These are phyloP conservation scores for Coreius guichenoti DNA, from an alignment of 2,797 vertebrate genomes.

Conservation along the genomic window DNA sequence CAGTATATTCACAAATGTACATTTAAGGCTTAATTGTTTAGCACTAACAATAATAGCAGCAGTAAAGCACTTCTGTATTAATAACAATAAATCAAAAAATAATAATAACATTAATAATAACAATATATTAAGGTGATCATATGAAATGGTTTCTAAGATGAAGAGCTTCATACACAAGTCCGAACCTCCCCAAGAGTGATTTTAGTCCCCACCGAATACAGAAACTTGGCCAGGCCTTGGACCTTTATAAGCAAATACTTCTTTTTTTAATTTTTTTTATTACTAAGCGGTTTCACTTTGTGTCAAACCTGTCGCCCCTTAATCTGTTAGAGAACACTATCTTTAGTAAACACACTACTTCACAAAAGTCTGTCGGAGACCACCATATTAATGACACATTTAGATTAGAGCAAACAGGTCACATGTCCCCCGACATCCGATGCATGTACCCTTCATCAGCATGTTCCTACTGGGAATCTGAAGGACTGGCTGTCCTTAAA, in stretches of 20 bases:
- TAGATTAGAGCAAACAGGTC: constrained; percentile 8
- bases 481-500: constrained; percentile 43
- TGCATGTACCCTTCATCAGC: constrained; percentile 42
- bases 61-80: constrained; percentile 86
- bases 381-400: constrained; percentile 38
- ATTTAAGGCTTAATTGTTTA: constrained; percentile 86
- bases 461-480: constrained; percentile 10
- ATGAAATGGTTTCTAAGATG: constrained; percentile 65
- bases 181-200: constrained; percentile 36
- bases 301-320: constrained; percentile 2
- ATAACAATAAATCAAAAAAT: constrained; percentile 60
- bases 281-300: constrained; percentile 30
- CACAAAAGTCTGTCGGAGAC: constrained; percentile 41
- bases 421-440: constrained; percentile 8
- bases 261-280: neutral
- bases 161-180: constrained; percentile 57
- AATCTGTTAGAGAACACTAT: constrained; percentile 54
- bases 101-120: constrained; percentile 72
- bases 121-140: constrained; percentile 77
- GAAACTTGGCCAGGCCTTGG: constrained; percentile 39
- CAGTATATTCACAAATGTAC: constrained; percentile 85
- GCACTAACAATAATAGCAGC: constrained; percentile 86
- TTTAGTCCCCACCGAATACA: constrained; percentile 48
- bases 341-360: constrained; percentile 48
- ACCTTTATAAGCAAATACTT: constrained; percentile 54